Evolutionary conservation across 2,113 vertebrate species (phyloP), one percentile per base, ranked within the genome.

Genomic region (Sylvia atricapilla): DNA sequence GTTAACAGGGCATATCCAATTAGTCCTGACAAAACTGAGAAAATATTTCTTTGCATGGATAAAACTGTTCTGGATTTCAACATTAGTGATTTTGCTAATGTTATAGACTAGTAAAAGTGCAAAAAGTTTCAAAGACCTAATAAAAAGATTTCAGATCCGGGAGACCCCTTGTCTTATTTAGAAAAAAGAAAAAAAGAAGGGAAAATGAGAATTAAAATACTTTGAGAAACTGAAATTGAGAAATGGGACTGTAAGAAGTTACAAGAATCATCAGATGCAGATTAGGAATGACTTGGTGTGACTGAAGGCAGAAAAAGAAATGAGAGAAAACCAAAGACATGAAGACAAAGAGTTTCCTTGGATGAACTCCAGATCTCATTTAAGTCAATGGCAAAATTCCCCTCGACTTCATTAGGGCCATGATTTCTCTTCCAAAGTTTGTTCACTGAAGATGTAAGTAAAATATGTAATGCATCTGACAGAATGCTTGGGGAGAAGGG

Each of bases 221-320:
- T 63, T 74, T 69, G 59, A 77, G 50, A 31, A 94, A 78, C 4
- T 67, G 19, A 55, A 93, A 87, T 55, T 78, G 77, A 84, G 52
- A 91, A 91, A 64, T 16, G 6, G 17, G 47, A 27, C 39, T 87
- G 47, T 77, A 75, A 83, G 31, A 18, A 74, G 50, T 43, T 78
- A 87, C 63, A 84, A 64, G 55, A 89, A 93, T 41, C 75, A 94
- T 30, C 66, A 93, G 41, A 87, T 17, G 37, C 63, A 85, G 70
- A 93, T 84, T 69, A 94, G 43, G 60, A 88, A 64, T 84, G 62
- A 91, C 67, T 82, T 13, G 4, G 43, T 67, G 66, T n/a, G 50
- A 92, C 37, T 88, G 55, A 93, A 94, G 50, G 70, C 52, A 85
- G 74, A 95, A 72, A 59, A 87, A 72, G 58, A 93, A 96, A 89